Percentiles rank a stretch among this genome's conserved stretches.
These are phyloP conservation scores for Eciton burchellii DNA, from an alignment of 1,140 invertebrate genomes.

Conservation along the genomic window DNA sequence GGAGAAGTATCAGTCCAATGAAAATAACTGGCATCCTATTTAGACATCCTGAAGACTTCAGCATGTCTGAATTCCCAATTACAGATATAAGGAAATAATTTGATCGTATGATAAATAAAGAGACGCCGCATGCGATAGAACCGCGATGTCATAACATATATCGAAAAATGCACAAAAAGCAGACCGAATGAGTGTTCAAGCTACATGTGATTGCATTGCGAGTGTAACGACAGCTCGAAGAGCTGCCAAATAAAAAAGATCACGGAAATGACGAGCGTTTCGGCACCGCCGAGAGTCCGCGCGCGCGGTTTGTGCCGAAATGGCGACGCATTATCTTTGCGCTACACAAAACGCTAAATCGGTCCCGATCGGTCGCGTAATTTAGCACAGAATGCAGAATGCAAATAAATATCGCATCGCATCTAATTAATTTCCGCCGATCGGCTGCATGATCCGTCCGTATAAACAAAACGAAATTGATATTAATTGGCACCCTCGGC, in stretches of 20 bases:
- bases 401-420: background rate
- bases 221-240: background rate
- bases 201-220: slow-evolving; percentile 33
- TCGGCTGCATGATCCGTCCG: background rate
- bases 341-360: background rate
- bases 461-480: slow-evolving; percentile 9
- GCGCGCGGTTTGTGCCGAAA: background rate
- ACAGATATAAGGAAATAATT: too few relatives aligned
- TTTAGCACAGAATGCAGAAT: background rate
- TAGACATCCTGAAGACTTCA: too few relatives aligned
- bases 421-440: slow-evolving; percentile 18
- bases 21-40: too few relatives aligned
- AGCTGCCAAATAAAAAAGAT: slow-evolving; percentile 27
- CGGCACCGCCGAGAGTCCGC: slow-evolving; percentile 3
- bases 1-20: too few relatives aligned
- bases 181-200: slow-evolving; percentile 18
- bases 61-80: too few relatives aligned
- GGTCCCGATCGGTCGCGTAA: background rate
- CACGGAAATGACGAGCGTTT: slow-evolving; percentile 27
- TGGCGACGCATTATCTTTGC: background rate
- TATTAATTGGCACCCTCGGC: slow-evolving; percentile 30
- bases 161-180: slow-evolving; percentile 3
- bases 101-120: too few relatives aligned
- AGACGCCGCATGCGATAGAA: too few relatives aligned
- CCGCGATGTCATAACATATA: too few relatives aligned